These are phyloP conservation scores for Emmelina monodactyla DNA, from an alignment of 2,888 invertebrate species.

Conservation along the genomic window DNA sequence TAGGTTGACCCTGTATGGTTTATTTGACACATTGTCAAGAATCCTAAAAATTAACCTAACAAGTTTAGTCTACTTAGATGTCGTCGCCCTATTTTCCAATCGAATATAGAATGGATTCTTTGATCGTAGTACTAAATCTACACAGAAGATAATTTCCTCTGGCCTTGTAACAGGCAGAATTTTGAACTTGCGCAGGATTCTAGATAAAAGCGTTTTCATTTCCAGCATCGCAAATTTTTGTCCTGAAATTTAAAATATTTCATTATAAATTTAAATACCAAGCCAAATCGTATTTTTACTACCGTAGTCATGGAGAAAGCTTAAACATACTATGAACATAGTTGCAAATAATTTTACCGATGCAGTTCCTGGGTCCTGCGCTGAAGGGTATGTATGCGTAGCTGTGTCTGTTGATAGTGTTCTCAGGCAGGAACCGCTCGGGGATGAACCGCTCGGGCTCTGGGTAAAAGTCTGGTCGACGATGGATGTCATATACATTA, in stretches of 20 bases:
- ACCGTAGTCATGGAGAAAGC: no score
- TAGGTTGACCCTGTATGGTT: no score
- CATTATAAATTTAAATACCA: no score
- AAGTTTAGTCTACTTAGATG: no score
- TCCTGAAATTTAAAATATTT: no score
- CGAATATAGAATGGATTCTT: constrained; percentile 20
- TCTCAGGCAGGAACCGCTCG: constrained; percentile 72
- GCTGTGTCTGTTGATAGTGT: constrained; percentile 56
- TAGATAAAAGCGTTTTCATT: constrained; percentile 53
- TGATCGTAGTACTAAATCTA: constrained; percentile 32
- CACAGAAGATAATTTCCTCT: constrained; percentile 28
- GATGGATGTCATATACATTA: constrained; percentile 68
- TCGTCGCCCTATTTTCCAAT: no score
- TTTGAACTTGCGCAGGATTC: constrained; percentile 43
- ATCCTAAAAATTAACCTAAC: no score
- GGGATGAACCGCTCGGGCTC: constrained; percentile 74
- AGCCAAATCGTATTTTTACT: no score
- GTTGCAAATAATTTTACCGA: no score
- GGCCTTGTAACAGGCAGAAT: constrained; percentile 43
- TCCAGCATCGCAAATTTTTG: constrained; percentile 62
- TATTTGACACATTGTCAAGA: no score
- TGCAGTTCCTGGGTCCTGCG: constrained; percentile 74
- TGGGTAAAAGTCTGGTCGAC: constrained; percentile 67
- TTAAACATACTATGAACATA: no score
- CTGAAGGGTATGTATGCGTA: constrained; percentile 73